Evolutionary conservation across 2,113 vertebrate genomes (phyloP), one percentile per base, ranked within the genome.

Genomic region (Oryzias woworae): DNA sequence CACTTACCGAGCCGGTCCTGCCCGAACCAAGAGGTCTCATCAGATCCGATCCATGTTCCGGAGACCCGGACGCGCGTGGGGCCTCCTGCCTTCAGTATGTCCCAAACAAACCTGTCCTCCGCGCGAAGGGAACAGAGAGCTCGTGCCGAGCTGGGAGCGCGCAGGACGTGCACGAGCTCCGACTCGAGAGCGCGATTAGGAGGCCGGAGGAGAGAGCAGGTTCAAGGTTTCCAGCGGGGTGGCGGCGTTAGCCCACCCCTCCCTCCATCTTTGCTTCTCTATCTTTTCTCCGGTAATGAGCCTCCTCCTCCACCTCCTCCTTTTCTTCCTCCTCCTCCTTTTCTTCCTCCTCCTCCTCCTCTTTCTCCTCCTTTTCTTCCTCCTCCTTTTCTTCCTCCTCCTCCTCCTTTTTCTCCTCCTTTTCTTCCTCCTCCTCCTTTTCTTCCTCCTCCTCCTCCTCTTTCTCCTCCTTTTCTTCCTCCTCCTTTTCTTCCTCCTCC

Each of bases 371-470:
- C 1, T 20, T 20, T 1, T 20, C 94, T 91, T 94, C 92, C 93
- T 88, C 90, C 89, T 87, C 92, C 93, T 91, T 86, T 91, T 20
- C 14, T n/a, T 80, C 89, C 7, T 36, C 7, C 31, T 36, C 7
- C 31, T 31, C 31, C 31, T 7, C 31, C n/a, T n/a, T n/a, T n/a
- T n/a, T n/a, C 31, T 31, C 31, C 8, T 36, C 36, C 8, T n/a
- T n/a, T n/a, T 88, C 94, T 86, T 89, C 91, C 55, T 49, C 84
- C 66, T 81, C 80, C 87, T 91, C 20, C 1, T 20, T 20, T 1
- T 20, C 94, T 91, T 94, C 92, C 93, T 88, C 90, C 89, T 87
- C 92, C 93, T 91, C 89, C 91, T 93, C 84, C 66, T 81, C 80
- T 86, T 91, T 20, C 14, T 80, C 89, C 7, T 36, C 7, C 31